Percentiles rank a stretch among this genome's conserved stretches.
These are phyloP conservation scores for Julus scandinavius DNA, from an alignment of 2,888 invertebrate species.

Conservation along the genomic window DNA sequence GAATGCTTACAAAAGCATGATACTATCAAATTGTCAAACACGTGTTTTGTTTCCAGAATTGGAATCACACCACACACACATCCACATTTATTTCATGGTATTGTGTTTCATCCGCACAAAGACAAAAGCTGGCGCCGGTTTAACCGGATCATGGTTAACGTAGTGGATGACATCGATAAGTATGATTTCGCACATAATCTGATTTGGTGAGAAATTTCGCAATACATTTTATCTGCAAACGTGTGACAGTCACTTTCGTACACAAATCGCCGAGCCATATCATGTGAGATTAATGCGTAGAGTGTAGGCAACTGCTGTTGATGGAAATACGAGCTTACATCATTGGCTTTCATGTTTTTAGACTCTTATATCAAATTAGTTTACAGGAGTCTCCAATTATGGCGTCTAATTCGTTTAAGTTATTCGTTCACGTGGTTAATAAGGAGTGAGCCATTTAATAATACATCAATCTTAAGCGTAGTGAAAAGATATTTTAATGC, in stretches of 20 bases:
- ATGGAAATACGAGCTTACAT: neutral
- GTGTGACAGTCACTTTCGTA: neutral
- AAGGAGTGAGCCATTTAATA: constrained; percentile 25
- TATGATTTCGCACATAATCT: neutral
- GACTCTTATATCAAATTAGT: neutral
- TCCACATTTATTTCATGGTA: too few relatives aligned
- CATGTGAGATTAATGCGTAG: neutral
- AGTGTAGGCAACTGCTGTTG: neutral
- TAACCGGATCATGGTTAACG: neutral
- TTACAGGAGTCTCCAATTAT: neutral
- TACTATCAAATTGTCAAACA: too few relatives aligned
- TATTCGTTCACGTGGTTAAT: neutral
- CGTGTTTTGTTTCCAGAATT: too few relatives aligned
- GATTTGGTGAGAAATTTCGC: neutral
- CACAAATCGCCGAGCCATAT: neutral
- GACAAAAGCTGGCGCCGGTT: neutral
- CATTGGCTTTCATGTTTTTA: neutral
- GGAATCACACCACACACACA: too few relatives aligned
- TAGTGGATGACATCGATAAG: neutral
- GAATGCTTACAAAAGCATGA: too few relatives aligned
- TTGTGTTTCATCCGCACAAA: too few relatives aligned
- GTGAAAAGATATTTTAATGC: neutral
- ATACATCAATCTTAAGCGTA: neutral
- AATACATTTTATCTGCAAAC: neutral
- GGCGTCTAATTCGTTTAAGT: constrained; percentile 5